Evolutionary conservation across 2,113 vertebrate genomes (phyloP), one percentile per base, ranked within the genome.

Genomic region (Poecilia latipinna): DNA sequence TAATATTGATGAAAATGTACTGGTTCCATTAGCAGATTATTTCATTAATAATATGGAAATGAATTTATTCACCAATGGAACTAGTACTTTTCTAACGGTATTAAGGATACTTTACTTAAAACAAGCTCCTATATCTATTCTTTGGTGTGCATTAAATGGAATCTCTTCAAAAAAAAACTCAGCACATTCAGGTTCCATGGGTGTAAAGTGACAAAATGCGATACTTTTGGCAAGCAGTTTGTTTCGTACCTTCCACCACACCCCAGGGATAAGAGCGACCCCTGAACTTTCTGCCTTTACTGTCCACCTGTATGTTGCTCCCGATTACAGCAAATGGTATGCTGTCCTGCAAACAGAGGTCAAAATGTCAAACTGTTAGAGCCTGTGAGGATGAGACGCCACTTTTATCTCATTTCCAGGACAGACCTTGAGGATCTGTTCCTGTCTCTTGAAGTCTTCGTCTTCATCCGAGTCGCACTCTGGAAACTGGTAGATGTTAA

Each of bases 201-300:
- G 4, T 48, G 12, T 19, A 48, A 48, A 17, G 44, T 19, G 44
- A 48, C 17, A 48, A 19, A 48, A 28, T 24, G 28, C 51, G 22
- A 48, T 19, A 48, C 44, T 48, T 19, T 48, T 48, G 39, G 2
- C 44, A 48, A 19, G 1, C 17, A 17, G 4, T 39, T 15, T 19
- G 61, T 29, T 19, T 19, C 7, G 5, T 91, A 95, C 95, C 93
- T 92, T 94, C 94, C 1, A 94, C 94, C 1, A 92, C 79, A 2
- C 95, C 94, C 95, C 95, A 95, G 8, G 95, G 94, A 74, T 95
- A 95, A 7, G 79, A 37, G 0, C 94, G 93, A 68, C 92, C 94
- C 33, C 94, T 91, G 80, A 93, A 82, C 54, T 72, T 87, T 28
- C 85, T 90, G 5, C 93, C 94, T 74, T 92, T 89, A 48, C 74